Evolutionary conservation across 1,140 invertebrate species (phyloP), one percentile per base, ranked within the genome.

Genomic region (Lepidurus couesii): DNA sequence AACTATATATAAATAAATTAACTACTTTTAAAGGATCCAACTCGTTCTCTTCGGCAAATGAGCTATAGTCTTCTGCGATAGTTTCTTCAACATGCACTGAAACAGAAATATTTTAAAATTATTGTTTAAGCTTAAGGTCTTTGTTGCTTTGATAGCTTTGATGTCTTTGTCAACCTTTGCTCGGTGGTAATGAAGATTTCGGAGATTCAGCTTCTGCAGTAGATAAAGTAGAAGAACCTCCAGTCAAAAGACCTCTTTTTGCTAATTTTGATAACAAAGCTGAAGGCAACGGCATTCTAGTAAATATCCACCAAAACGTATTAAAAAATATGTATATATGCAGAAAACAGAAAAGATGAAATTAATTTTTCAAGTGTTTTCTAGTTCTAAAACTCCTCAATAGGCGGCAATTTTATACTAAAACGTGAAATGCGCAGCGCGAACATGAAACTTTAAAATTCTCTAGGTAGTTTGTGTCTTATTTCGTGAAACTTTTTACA

Each of bases 211-310:
- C 44, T 16, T 43, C 77, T n/a, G 44, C 45, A 6, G 73, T 73
- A n/a, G 10, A 34, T 65, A 11, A 13, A 43, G 43, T 74, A 16
- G 53, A 43, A 8, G 44, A 42, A 44, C 34, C n/a, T 34, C 74
- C 53, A 24, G 65, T 81, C 21, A 88, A 79, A 75, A 97, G 87
- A 73, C 95, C 95, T 82, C 95, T 86, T 86, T 96, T 95, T 8
- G 94, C 91, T 81, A 98, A 87, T 82, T 92, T 89, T 10, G 94
- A 93, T 74, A 91, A 90, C 83, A 98, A 88, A 42, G 93, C 93
- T 78, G 94, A 88, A 42, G 95, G 95, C 65, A 98, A 86, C 78
- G 95, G 93, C 95, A 97, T 96, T 80, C 80, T 80, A 11, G 6
- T 3, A 44, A 13, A 47, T 21, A 21, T 76, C 43, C 5, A 10